A percentile compares a stretch with the other conserved stretches of the same genome.
Evolutionary conservation across 2,797 vertebrate species (phyloP).

Genomic region (Etheostoma nigrum): DNA sequence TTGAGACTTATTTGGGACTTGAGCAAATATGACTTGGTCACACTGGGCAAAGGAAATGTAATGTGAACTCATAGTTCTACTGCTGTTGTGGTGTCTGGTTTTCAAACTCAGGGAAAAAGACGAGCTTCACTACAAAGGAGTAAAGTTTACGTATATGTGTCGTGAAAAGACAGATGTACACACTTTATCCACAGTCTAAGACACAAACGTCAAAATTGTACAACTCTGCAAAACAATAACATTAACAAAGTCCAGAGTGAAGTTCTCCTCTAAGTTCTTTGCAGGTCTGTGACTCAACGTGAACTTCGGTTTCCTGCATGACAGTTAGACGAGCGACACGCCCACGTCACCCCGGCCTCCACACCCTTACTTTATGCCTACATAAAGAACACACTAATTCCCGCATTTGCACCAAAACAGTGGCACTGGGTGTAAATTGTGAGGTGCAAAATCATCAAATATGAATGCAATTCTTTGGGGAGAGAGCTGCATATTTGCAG

Average conservation of each 20-base stretch:
- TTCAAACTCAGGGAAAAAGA: neutral
- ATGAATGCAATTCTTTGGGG: neutral
- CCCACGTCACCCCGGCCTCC: neutral
- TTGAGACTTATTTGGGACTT: too few relatives aligned
- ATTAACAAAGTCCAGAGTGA: neutral
- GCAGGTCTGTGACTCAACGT: neutral
- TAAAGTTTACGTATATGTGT: neutral
- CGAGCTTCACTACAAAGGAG: neutral
- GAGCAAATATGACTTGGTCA: too few relatives aligned
- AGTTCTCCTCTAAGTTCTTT: neutral
- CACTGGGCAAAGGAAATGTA: too few relatives aligned
- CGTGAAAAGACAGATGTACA: too few relatives aligned
- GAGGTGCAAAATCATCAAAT: accelerated
- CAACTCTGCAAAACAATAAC: neutral
- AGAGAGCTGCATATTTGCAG: neutral
- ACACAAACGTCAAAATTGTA: neutral
- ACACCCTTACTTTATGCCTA: neutral
- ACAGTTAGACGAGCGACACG: neutral
- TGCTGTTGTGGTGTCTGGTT: neutral
- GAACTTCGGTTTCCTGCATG: neutral
- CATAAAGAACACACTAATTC: neutral
- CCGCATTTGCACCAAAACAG: neutral
- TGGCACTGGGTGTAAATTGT: neutral
- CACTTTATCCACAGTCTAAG: neutral
- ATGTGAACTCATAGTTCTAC: neutral